These are phyloP conservation scores for Embidobia sp. DNA, from an alignment of 2,888 invertebrate species.

Conservation along the genomic window DNA sequence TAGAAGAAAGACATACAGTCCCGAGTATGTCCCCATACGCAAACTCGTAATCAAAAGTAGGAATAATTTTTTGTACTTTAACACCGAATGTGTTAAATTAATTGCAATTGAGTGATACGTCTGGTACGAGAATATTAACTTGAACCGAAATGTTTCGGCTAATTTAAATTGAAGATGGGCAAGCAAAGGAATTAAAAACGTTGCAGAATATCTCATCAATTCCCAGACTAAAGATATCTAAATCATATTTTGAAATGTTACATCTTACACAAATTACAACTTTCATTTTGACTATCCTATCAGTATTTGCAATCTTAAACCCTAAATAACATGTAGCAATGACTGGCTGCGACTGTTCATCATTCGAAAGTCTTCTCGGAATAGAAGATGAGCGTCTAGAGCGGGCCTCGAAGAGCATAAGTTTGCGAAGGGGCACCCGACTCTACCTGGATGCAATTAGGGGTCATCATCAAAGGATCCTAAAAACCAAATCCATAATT, in stretches of 20 bases:
- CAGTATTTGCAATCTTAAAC: constrained; percentile 39
- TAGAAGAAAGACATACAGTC: constrained; percentile 68
- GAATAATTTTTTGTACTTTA: too few relatives aligned
- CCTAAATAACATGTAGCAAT: constrained; percentile 41
- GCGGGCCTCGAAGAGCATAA: constrained; percentile 19
- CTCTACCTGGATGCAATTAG: constrained; percentile 58
- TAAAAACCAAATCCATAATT: constrained; percentile 56
- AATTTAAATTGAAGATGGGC: too few relatives aligned
- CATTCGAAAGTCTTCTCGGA: constrained; percentile 50
- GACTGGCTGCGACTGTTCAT: constrained; percentile 28
- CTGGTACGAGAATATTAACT: too few relatives aligned
- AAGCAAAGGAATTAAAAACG: too few relatives aligned
- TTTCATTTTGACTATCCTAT: constrained; percentile 30
- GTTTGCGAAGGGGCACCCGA: constrained; percentile 31
- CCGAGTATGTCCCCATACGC: constrained; percentile 66
- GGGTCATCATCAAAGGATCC: constrained; percentile 51
- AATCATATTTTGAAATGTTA: constrained; percentile 19
- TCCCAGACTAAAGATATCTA: constrained; percentile 8
- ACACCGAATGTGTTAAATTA: too few relatives aligned
- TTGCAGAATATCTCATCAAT: not conserved
- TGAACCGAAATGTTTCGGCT: too few relatives aligned
- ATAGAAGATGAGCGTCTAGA: constrained; percentile 40
- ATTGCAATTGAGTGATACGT: too few relatives aligned
- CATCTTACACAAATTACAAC: constrained; percentile 35
- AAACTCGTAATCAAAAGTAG: not conserved